Conservation (phyloP, 2,888 invertebrate genomes). For the Meteorus cinctellus region DNA sequence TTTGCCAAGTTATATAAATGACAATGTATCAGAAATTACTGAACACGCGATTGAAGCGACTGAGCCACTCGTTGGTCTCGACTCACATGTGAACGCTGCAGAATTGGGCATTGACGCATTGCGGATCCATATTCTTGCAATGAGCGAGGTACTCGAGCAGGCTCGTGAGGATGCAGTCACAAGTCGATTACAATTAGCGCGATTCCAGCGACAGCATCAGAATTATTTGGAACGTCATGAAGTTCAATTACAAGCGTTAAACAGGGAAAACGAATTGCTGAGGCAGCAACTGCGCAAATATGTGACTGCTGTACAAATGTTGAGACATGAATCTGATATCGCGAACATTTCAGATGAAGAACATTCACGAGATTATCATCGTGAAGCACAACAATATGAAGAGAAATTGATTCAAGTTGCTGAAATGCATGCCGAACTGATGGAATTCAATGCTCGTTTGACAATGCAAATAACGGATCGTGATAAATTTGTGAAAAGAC, state of each 20-base stretch:
- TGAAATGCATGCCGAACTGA: conserved; percentile 94
- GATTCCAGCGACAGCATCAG: conserved; percentile 70
- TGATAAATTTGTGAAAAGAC: conserved; percentile 77
- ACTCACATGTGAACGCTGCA: conserved; percentile 59
- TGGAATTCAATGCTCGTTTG: conserved; percentile 92
- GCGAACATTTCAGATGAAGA: conserved; percentile 67
- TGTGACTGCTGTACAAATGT: conserved; percentile 90
- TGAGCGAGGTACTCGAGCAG: conserved; percentile 68
- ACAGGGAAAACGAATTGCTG: conserved; percentile 87
- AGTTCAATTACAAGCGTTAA: conserved; percentile 77
- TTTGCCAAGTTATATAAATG: conserved; percentile 70
- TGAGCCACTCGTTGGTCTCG: conserved; percentile 62
- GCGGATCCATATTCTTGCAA: conserved; percentile 62
- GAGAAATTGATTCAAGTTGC: conserved; percentile 92
- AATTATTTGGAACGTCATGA: conserved; percentile 70
- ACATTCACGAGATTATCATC: conserved; percentile 74
- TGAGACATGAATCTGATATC: conserved; percentile 77
- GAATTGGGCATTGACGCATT: conserved; percentile 62
- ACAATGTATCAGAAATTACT: conserved; percentile 60
- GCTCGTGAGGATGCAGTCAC: conserved; percentile 68
- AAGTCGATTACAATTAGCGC: conserved; percentile 66
- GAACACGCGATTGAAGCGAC: conserved; percentile 68
- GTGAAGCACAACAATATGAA: conserved; percentile 87
- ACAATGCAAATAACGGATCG: conserved; percentile 80
- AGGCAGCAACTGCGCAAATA: conserved; percentile 91